phyloP scores from a whole-genome alignment of 2,797 vertebrate species.

The Periophthalmus magnuspinnatus region DNA sequence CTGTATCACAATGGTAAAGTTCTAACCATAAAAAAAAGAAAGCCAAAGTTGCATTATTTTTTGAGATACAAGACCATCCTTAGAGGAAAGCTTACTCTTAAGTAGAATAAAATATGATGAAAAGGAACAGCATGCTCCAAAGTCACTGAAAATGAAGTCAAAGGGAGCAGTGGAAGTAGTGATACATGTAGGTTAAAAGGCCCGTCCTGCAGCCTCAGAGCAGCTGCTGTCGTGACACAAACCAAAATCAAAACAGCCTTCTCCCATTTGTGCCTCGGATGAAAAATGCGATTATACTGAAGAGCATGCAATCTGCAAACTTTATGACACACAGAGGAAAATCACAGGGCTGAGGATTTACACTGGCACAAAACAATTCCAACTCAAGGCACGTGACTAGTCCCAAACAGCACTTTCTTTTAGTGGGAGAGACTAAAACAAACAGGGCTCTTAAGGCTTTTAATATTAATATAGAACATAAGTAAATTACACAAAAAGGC shows the following conservation, averaged over 20 bases:
- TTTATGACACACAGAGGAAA: slow-evolving; percentile 28
- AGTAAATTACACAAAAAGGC: neutral
- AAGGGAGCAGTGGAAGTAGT: slow-evolving; percentile 21
- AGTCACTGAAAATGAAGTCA: slow-evolving; percentile 39
- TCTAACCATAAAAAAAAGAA: neutral
- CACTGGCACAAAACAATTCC: slow-evolving; percentile 22
- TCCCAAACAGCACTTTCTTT: slow-evolving; percentile 38
- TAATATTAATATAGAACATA: neutral
- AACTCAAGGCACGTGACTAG: slow-evolving; percentile 39
- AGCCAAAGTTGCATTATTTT: neutral
- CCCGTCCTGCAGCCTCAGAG: slow-evolving; percentile 37
- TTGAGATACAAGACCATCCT: neutral
- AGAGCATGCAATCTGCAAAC: slow-evolving; percentile 13
- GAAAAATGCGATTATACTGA: slow-evolving; percentile 28
- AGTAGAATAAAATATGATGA: neutral
- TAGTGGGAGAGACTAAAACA: slow-evolving; percentile 20
- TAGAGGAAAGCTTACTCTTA: neutral
- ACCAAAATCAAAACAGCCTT: slow-evolving; percentile 29
- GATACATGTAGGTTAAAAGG: slow-evolving; percentile 41
- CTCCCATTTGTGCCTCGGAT: slow-evolving; percentile 23
- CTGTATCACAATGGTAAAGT: too few relatives aligned
- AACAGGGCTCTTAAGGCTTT: neutral
- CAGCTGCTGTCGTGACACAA: slow-evolving; percentile 31
- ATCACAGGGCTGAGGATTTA: slow-evolving; percentile 28
- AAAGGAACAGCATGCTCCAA: neutral